These are phyloP conservation scores for western clawed frog (Xenopus tropicalis) DNA, from an alignment of 2,113 vertebrate genomes.

Conservation along the genomic window DNA sequence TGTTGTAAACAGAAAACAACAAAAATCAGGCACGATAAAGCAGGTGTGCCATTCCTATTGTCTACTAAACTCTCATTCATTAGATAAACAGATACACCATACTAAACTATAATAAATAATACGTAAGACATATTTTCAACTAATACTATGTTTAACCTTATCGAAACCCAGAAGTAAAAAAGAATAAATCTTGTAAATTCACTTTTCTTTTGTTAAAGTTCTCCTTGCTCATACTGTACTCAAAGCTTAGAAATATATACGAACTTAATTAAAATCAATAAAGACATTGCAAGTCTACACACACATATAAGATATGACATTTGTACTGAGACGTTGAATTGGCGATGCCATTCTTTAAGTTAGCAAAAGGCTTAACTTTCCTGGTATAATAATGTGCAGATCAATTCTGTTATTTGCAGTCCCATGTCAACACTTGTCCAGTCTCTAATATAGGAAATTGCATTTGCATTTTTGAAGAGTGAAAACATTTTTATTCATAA, in stretches of 20 bases:
- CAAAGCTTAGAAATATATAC: slow-evolving; percentile 3
- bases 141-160: no score
- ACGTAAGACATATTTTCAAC: no score
- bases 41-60: no score
- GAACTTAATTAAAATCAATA: slow-evolving; percentile 37
- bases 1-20: no score
- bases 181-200: no score
- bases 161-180: no score
- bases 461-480: no score
- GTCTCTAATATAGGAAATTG: no score
- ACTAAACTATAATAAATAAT: no score
- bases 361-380: slow-evolving; percentile 20
- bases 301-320: slow-evolving; percentile 32
- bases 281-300: slow-evolving; percentile 13
- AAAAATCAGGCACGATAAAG: no score
- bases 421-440: neutral
- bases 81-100: no score
- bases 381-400: neutral
- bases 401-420: neutral
- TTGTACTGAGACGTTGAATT: slow-evolving; percentile 19
- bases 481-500: neutral
- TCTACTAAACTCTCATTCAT: no score
- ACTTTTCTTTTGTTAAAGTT: neutral
- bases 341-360: slow-evolving; percentile 5
- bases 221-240: neutral